Base-by-base conservation (phyloP, 2,888 invertebrate genomes). In the Mythimna lalbum region DNA sequence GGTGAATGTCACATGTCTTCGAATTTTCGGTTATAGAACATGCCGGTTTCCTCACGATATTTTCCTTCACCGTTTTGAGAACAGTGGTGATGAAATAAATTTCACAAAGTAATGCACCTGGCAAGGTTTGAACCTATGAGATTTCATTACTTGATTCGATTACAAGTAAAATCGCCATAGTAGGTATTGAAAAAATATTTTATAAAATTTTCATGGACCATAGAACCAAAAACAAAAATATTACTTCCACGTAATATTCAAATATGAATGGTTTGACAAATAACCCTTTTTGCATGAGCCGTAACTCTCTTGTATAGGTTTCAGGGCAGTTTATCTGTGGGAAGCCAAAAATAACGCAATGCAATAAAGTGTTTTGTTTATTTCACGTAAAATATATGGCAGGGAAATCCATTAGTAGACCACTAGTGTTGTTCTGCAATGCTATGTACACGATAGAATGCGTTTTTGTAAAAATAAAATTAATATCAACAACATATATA, bases 351-450 rank as follows among this genome's bases (percentile, higher is more conserved):
- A 67, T 52, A 63, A 57, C 27, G 72, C 55, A 73, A 33, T 66
- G 70, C 66, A 81, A 69, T 75, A 71, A 72, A 78, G 61, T 53
- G 14, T 68, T 78, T 69, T 80, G 68, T 80, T 73, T 79, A 69
- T 69, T 57, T n/a, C 55, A 56, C 56, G 33, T 59, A 55, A 57
- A 69, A 81, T 81, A 76, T 78, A 76, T 75, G 57, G 47, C 61
- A 56, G 56, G 36, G 59, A 71, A 82, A 69, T 67, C 70, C 65
- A 76, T 75, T 72, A 73, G 65, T 70, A 36, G 5, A 31, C 31
- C 52, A 43, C 27, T 73, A 62, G 53, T 72, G 57, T 62, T 76
- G 33, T 66, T 53, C 31, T 55, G 47, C 36, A 49, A 27, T 7
- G 33, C 27, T 52, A 21, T 52, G 52, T 31, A 62, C 14, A n/a